Evolutionary conservation across 30 jellyfish, hydroid and myxozoan species (phyloP), one percentile per base, ranked within the genome.

Genomic region (Pseudorhiza aurosa): DNA sequence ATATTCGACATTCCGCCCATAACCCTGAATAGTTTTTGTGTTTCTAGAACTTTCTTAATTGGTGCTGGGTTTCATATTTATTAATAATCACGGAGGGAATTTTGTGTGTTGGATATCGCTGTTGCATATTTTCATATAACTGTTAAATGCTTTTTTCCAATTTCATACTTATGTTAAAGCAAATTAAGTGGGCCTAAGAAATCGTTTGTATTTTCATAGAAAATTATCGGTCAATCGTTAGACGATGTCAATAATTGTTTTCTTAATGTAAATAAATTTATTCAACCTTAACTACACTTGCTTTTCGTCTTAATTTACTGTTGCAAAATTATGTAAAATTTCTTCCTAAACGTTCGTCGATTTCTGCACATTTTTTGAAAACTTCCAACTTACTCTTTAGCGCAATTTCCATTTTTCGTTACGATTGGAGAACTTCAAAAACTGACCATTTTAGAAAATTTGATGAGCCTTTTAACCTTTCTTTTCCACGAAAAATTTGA

Each of bases 221-320:
- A 22, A 22, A 70, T 39, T 44, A 10, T 21, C 31, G 55, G 32
- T 8, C 18, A 70, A 31, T 70, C 83, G 83, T 70, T 26, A 70
- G 68, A 70, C 83, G 83, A 51, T 70, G 83, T 70, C 15, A 46
- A 70, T 42, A 70, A 51, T 70, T 70, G 67, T 26, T 70, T 70
- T 70, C 40, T 65, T 33, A 45, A 44, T 70, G 83, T 70, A 70
- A 47, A 70, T 70, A 70, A 17, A 6, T 18, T 12, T 70, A 26
- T 9, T 17, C 12, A 68, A 47, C 49, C 47, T 42, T 12, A 70
- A 70, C 47, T 70, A 50, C 68, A 70, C 47, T 44, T 53, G 15
- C 25, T 44, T 30, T 70, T 30, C 24, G 8, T 51, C n/a, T 70
- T 14, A 70, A 29, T 21, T 70, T 53, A 28, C 28, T 15, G 27